A percentile compares a stretch with the other conserved stretches of the same genome.
Evolutionary conservation across 2,113 vertebrate genomes (phyloP).

Genomic region (Mesitornis unicolor): DNA sequence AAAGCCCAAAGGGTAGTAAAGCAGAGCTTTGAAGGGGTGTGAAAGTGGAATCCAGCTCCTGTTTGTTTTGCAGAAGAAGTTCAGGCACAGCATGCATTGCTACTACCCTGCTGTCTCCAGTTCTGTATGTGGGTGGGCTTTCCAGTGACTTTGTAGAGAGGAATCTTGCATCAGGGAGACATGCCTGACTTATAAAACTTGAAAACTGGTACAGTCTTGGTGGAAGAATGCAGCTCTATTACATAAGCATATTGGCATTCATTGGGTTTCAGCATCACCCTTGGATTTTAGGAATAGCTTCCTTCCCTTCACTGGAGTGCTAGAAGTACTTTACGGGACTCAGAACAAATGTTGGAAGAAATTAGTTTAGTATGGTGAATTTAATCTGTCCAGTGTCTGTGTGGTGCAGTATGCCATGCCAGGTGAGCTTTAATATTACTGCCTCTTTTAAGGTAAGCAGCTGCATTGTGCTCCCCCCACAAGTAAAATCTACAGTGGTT

Average conservation of each 20-base stretch:
- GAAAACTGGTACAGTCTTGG: background rate
- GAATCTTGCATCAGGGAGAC: background rate
- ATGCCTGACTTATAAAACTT: background rate
- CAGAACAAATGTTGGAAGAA: background rate
- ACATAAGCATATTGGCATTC: background rate
- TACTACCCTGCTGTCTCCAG: background rate
- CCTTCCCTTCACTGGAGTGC: background rate
- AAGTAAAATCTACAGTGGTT: background rate
- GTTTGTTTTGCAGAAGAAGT: background rate
- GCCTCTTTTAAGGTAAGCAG: background rate
- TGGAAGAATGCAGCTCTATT: background rate
- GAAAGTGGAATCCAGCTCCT: background rate
- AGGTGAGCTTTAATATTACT: background rate
- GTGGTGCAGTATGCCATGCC: background rate
- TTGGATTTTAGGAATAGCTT: background rate
- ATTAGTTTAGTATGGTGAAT: background rate
- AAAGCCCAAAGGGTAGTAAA: background rate
- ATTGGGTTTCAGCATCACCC: background rate
- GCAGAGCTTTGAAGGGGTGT: background rate
- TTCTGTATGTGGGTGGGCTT: background rate
- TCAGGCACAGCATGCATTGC: background rate
- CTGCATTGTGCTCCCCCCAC: background rate
- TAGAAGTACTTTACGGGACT: background rate
- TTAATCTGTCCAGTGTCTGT: background rate
- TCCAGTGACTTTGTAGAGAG: background rate